These are phyloP conservation scores for Ylistrum balloti DNA, from an alignment of 1,140 invertebrate genomes.

Conservation along the genomic window DNA sequence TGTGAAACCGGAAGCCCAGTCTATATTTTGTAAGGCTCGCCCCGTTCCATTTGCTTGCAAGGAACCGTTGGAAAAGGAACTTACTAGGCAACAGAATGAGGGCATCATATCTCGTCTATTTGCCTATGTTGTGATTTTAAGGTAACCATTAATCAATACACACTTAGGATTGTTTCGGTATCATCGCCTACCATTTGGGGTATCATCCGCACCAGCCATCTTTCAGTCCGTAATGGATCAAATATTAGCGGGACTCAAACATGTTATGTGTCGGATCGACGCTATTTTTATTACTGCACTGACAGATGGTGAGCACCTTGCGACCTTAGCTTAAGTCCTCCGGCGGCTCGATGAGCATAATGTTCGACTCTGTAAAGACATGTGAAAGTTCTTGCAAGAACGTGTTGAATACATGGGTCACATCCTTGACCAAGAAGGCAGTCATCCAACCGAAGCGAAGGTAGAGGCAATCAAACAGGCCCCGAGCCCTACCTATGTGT, in stretches of 20 bases:
- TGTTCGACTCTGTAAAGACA: no score
- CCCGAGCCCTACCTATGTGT: slow-evolving; percentile 44
- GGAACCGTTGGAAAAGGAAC: slow-evolving; percentile 69
- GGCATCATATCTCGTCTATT: slow-evolving; percentile 68
- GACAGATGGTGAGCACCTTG: slow-evolving; percentile 24
- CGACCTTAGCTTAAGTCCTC: no score
- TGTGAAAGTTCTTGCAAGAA: no score
- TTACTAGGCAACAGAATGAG: slow-evolving; percentile 59
- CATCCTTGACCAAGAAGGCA: slow-evolving; percentile 63
- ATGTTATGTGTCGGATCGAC: slow-evolving; percentile 53
- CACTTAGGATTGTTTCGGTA: slow-evolving; percentile 61
- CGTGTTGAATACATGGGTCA: no score
- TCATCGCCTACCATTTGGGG: slow-evolving; percentile 78
- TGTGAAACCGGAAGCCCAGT: slow-evolving; percentile 13
- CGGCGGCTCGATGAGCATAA: no score
- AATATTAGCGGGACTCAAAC: slow-evolving; percentile 42
- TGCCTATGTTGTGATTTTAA: slow-evolving; percentile 80
- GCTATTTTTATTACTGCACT: slow-evolving; percentile 58
- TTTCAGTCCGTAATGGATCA: slow-evolving; percentile 54
- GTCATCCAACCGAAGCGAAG: slow-evolving; percentile 67
- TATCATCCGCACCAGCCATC: slow-evolving; percentile 37
- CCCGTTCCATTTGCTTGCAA: slow-evolving; percentile 68
- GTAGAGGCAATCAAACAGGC: slow-evolving; percentile 68
- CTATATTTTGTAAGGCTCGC: slow-evolving; percentile 52
- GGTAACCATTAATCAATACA: slow-evolving; percentile 76